A percentile compares a stretch with the other conserved stretches of the same genome.
These are phyloP conservation scores for Sympetrum striolatum DNA, from an alignment of 2,888 invertebrate genomes.

Conservation along the genomic window DNA sequence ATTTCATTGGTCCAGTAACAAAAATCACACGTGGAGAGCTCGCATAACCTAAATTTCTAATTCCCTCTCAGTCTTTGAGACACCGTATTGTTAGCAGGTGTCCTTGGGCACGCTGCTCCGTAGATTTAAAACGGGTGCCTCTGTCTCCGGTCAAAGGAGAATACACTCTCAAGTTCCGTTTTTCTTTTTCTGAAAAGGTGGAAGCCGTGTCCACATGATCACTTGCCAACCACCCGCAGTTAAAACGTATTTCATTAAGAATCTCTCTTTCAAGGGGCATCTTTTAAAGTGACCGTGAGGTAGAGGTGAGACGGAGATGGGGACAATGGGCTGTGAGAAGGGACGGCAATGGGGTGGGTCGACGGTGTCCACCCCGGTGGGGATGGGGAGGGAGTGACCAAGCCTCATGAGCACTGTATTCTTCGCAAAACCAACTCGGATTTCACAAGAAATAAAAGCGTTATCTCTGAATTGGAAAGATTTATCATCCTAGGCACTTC, in stretches of 20 bases:
- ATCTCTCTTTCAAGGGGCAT: slow-evolving; percentile 3
- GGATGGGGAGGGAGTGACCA: slow-evolving; percentile 55
- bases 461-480: too few relatives aligned
- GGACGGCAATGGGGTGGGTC: slow-evolving; percentile 34
- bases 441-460: too few relatives aligned
- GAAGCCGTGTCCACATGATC: neutral
- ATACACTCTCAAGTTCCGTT: neutral
- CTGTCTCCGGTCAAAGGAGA: neutral
- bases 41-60: neutral
- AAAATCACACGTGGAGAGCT: too few relatives aligned
- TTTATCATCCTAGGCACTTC: too few relatives aligned
- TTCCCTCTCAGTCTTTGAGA: neutral
- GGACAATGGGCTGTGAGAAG: slow-evolving; percentile 5
- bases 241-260: slow-evolving; percentile 24
- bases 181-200: neutral
- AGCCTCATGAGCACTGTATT: too few relatives aligned
- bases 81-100: neutral
- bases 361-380: slow-evolving; percentile 57
- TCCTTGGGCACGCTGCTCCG: neutral
- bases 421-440: too few relatives aligned
- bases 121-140: neutral
- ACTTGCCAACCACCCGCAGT: neutral
- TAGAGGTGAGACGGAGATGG: slow-evolving; percentile 46
- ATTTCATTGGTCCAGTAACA: too few relatives aligned
- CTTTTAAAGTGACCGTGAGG: neutral